Conservation (phyloP, 2,888 invertebrate species). For the Acrobasis repandana region DNA sequence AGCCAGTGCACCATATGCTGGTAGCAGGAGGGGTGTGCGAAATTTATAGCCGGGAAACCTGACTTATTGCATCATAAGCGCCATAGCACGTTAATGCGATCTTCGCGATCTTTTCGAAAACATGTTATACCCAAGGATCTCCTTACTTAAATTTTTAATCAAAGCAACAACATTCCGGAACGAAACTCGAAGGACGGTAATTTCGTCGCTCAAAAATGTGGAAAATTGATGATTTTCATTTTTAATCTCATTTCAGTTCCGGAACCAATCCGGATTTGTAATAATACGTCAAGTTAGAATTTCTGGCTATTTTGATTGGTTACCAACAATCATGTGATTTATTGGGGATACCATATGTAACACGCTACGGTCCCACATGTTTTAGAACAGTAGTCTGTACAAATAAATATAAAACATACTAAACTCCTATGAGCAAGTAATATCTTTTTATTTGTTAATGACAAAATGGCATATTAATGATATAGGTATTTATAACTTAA, state of each 20-base stretch:
- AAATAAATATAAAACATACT: neutral
- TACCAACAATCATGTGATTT: neutral
- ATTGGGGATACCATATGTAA: neutral
- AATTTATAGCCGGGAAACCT: constrained; percentile 60
- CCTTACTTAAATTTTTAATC: constrained; percentile 1
- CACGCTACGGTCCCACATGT: neutral
- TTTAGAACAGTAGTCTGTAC: neutral
- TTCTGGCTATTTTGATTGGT: neutral
- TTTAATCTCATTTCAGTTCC: neutral
- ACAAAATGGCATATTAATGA: too few species aligned
- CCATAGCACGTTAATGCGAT: constrained; percentile 60
- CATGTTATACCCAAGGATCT: neutral
- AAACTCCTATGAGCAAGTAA: too few species aligned
- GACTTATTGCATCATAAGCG: constrained; percentile 66
- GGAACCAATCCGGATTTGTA: neutral
- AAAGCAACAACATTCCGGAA: neutral
- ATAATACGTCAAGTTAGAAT: neutral
- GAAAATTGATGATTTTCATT: constrained; percentile 5
- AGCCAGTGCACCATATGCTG: constrained; percentile 63
- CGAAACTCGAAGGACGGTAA: neutral
- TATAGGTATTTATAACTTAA: too few species aligned
- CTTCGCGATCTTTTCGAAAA: constrained; percentile 25
- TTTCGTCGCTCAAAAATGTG: constrained; percentile 7
- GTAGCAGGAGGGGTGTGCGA: constrained; percentile 57
- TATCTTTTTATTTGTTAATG: too few species aligned